Base-by-base conservation (phyloP, 2,113 vertebrate genomes). In the Vidua chalybeata region DNA sequence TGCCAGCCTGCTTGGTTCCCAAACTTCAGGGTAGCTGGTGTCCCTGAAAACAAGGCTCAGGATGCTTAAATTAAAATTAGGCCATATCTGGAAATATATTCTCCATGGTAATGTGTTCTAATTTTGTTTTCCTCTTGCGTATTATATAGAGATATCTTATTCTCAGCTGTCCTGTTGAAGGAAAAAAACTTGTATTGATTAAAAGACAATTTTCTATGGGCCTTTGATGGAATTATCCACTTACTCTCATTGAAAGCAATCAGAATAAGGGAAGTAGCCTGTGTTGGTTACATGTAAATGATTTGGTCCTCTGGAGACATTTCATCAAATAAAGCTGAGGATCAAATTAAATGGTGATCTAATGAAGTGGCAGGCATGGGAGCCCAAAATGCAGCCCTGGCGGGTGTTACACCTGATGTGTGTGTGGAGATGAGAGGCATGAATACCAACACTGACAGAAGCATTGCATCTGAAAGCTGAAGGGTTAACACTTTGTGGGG, bases 321-420 rank as follows among this genome's bases (percentile, higher is more conserved):
- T 93, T 94, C 27, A 88, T 95, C 91, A 89, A 92, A 92, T 96
- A 95, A 94, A 95, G 41, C 75, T 73, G 69, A 86, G 54, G 79
- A 82, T 91, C 0, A 0, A 85, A 88, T 94, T 91, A 93, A 94
- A 49, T 89, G 62, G 49, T 74, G 86, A 84, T 96, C 62, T 95
- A 84, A 93, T 94, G 88, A 95, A 95, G 90, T 82, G 74, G 30
- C 66, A 77, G 74, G 66, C 48, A 37, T 52, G 46, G 77, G 79
- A 92, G 94, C 90, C 73, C 86, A 93, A 95, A 95, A 90, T 76
- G 63, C 59, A 77, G 75, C 55, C 31, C 59, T 90, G 72, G 56
- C 80, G 95, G 91, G 76, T 93, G 68, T 84, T 92, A 22, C 9
- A 21, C 10, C 56, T 1, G 0, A n/a, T 23, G 43, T 23, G 2